Percentiles rank a stretch among this genome's conserved stretches.
phyloP scores from a whole-genome alignment of 2,888 invertebrate genomes.

The Drosophila bunnanda region DNA sequence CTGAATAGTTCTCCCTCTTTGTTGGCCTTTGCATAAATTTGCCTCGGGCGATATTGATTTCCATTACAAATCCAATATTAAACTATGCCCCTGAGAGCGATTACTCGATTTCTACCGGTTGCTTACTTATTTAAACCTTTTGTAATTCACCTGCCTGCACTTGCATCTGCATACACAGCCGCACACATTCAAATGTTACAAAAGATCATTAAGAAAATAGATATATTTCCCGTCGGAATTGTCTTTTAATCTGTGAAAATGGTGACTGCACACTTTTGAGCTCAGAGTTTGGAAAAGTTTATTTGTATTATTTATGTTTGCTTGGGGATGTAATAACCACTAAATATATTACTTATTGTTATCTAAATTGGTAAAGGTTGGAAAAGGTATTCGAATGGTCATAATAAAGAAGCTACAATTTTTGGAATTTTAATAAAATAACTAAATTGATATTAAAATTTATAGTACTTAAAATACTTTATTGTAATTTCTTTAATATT shows the following conservation, averaged over 20 bases:
- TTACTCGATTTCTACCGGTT: slow-evolving; percentile 34
- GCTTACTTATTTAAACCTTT: slow-evolving; percentile 30
- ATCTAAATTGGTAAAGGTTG: neutral
- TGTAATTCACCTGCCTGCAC: slow-evolving; percentile 22
- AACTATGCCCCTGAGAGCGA: slow-evolving; percentile 47
- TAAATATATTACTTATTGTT: neutral
- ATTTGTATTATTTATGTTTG: slow-evolving; percentile 6
- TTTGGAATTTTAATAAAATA: neutral
- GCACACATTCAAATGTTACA: neutral
- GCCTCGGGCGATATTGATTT: slow-evolving; percentile 42
- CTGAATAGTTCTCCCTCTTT: slow-evolving; percentile 28
- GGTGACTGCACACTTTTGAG: neutral
- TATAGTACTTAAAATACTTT: too few relatives aligned
- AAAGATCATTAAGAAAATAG: slow-evolving; percentile 21
- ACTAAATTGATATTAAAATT: too few relatives aligned
- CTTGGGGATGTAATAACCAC: slow-evolving; percentile 3
- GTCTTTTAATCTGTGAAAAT: slow-evolving; percentile 29
- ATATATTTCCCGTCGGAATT: slow-evolving; percentile 13
- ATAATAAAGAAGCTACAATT: neutral
- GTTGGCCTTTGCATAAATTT: slow-evolving; percentile 47
- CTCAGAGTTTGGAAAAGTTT: neutral
- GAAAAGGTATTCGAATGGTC: too few relatives aligned
- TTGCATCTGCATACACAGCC: neutral
- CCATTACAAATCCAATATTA: slow-evolving; percentile 46
- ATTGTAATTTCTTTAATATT: neutral